Percentiles rank a stretch among this genome's conserved stretches.
phyloP scores from a whole-genome alignment of 2,888 invertebrate species.

The Rotaria magnacalcarata region DNA sequence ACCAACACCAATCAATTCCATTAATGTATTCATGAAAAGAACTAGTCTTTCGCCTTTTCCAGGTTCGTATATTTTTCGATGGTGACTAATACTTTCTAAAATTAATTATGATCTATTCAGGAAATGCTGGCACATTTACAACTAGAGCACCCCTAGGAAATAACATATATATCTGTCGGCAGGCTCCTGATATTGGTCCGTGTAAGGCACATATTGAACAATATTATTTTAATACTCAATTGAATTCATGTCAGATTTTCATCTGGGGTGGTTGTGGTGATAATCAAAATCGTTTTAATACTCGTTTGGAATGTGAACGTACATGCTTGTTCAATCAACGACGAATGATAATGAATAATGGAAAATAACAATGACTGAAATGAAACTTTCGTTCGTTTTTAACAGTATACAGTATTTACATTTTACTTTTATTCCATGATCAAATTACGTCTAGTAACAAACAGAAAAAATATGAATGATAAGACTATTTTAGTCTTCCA shows the following conservation, averaged over 20 bases:
- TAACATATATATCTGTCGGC: background rate
- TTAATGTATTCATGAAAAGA: constrained; percentile 10
- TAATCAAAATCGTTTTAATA: background rate
- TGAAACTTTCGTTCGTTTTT: background rate
- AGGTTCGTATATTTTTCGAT: background rate
- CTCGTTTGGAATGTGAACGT: background rate
- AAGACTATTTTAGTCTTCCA: no score
- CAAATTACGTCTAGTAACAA: no score
- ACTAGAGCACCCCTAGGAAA: background rate
- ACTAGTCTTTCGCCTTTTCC: background rate
- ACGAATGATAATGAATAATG: background rate
- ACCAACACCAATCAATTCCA: background rate
- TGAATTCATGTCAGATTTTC: background rate
- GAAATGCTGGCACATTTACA: background rate
- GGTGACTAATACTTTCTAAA: background rate
- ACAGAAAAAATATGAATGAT: no score
- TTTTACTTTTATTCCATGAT: no score
- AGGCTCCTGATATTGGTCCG: background rate
- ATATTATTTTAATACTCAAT: background rate
- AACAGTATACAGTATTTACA: background rate
- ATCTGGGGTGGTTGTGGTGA: constrained; percentile 3
- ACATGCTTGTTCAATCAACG: background rate
- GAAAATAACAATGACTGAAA: background rate
- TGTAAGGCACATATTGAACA: background rate
- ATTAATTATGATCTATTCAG: background rate